Base-by-base conservation (phyloP, 1,140 invertebrate species). In the Drosophila yakuba region DNA sequence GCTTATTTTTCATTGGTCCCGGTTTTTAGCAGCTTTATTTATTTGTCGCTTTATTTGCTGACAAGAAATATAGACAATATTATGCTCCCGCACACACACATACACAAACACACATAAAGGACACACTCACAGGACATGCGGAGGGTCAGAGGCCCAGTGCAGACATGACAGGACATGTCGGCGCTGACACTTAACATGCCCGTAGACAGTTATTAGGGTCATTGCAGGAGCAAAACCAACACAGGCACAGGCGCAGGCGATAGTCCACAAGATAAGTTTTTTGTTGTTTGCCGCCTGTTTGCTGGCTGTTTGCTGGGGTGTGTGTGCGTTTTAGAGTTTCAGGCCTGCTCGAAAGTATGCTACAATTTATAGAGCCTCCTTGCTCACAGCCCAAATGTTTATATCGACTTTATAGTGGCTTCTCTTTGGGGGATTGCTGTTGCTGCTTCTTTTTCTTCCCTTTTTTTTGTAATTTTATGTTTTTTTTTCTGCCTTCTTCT, bases 61-160 rank as follows among this genome's bases (percentile, higher is more conserved):
- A 88, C 80, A 88, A 83, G 79, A 88, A 88, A 83, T 89, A 88
- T 88, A 89, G 83, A 84, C 83, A 89, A 88, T 88, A 88, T 89
- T 83, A 83, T 80, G 67, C 68, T 36, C 58, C 48, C 64, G 32
- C 28, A 39, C 44, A 63, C 20, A 61, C 50, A 58, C 43, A 56
- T 41, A 59, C 50, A 39, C 43, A 62, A 35, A 59, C 35, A 44
- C 66, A 15, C 32, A 44, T 20, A 20, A 20, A 20, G 20, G 20
- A 20, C 20, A 20, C n/a, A 62, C 44, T 60, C 39, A 39, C 25
- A 47, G 44, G 35, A 66, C 43, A 61, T 47, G 62, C 17, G 54
- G 62, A 39, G 39, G 36, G 62, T 25, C 47, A 60, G 56, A 77
- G 73, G 62, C 64, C 67, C 67, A 69, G 63, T 66, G 61, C 72